Percentiles rank a stretch among this genome's conserved stretches.
phyloP scores from a whole-genome alignment of 2,888 invertebrate genomes.

The Drosophila recens region DNA sequence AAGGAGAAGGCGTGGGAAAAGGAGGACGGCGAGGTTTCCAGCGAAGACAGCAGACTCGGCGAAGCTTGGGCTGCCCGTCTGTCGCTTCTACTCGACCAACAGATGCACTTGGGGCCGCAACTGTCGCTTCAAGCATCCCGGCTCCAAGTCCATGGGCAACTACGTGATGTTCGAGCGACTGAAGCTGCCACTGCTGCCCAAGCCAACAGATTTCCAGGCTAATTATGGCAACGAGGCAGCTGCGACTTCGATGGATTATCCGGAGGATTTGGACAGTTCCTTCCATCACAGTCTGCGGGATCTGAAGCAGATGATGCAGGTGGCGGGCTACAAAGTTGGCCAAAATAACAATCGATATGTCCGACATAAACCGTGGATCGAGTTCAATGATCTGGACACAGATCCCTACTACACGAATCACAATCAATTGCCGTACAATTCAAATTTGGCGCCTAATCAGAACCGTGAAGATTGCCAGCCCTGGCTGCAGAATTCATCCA shows the following conservation, averaged over 20 bases:
- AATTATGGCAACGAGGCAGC: background rate
- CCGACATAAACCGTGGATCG: background rate
- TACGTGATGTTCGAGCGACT: constrained; percentile 58
- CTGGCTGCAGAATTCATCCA: background rate
- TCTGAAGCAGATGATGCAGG: constrained; percentile 13
- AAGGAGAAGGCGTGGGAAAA: constrained; percentile 9
- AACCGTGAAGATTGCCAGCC: background rate
- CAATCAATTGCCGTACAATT: background rate
- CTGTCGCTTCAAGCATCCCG: constrained; percentile 49
- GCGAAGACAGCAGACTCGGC: background rate
- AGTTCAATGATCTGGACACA: constrained; percentile 24
- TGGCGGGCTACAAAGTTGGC: background rate
- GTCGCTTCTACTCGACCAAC: constrained; percentile 34
- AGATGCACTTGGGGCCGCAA: constrained; percentile 38
- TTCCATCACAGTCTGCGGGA: constrained; percentile 19
- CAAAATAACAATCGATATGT: too few relatives aligned
- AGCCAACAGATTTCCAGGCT: background rate
- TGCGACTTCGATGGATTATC: background rate
- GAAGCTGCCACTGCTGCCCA: background rate
- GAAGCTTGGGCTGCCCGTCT: constrained; percentile 17
- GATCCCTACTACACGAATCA: constrained; percentile 44
- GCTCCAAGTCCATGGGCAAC: constrained; percentile 36
- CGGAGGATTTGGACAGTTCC: background rate
- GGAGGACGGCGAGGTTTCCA: constrained; percentile 59
- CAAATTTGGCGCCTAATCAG: background rate